Percentiles rank a stretch among this genome's conserved stretches.
These are phyloP conservation scores for Herminia tarsipennalis DNA, from an alignment of 2,888 invertebrate genomes.

Conservation along the genomic window DNA sequence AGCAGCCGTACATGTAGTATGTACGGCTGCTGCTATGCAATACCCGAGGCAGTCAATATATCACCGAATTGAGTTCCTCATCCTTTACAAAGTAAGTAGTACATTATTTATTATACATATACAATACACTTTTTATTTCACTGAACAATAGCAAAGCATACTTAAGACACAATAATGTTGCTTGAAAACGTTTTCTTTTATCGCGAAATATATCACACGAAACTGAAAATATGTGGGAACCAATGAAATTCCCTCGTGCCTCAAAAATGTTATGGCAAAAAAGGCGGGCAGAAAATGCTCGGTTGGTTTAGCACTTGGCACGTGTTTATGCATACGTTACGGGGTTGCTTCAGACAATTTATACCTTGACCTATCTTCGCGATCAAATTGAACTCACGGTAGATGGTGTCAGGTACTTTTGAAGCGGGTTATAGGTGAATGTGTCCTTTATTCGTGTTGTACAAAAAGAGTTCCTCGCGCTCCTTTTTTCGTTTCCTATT, in stretches of 20 bases:
- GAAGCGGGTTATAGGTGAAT: slow-evolving; percentile 20
- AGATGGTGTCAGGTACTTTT: slow-evolving; percentile 26
- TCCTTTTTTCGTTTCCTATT: slow-evolving; percentile 26
- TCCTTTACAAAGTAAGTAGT: too few relatives aligned
- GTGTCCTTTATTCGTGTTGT: slow-evolving; percentile 15
- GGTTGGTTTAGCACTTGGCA: neutral
- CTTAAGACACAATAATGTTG: too few relatives aligned
- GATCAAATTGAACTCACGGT: slow-evolving; percentile 23
- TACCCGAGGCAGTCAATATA: too few relatives aligned
- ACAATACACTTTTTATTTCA: too few relatives aligned
- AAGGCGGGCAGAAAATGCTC: neutral
- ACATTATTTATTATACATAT: too few relatives aligned
- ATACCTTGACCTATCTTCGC: slow-evolving; percentile 17
- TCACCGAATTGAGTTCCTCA: too few relatives aligned
- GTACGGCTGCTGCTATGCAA: too few relatives aligned
- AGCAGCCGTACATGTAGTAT: too few relatives aligned
- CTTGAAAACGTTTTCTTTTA: too few relatives aligned
- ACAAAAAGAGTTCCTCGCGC: slow-evolving; percentile 15
- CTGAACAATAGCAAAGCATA: too few relatives aligned
- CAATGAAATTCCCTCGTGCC: neutral
- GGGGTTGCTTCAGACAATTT: slow-evolving; percentile 10
- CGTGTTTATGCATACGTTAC: slow-evolving; percentile 10
- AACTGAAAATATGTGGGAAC: too few relatives aligned
- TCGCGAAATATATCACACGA: too few relatives aligned
- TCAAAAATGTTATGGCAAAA: neutral